These are phyloP conservation scores for Julus scandinavius DNA, from an alignment of 2,888 invertebrate genomes.

Conservation along the genomic window DNA sequence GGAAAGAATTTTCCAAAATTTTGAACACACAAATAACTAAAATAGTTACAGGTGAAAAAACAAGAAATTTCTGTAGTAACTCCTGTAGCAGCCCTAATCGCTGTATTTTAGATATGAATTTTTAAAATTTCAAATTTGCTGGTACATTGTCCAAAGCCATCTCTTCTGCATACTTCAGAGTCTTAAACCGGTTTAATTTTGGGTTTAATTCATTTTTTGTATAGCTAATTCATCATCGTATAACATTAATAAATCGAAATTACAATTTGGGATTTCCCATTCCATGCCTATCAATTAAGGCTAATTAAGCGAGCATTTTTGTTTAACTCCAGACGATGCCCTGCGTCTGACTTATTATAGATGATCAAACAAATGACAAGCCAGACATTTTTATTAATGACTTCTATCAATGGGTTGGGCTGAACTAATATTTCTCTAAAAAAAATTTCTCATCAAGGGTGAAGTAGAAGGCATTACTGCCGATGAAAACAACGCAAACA, in stretches of 20 bases:
- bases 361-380: neutral
- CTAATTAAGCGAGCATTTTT: neutral
- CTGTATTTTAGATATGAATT: too few relatives aligned
- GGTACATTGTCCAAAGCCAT: too few relatives aligned
- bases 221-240: neutral
- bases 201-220: too few relatives aligned
- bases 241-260: constrained; percentile 2
- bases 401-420: neutral
- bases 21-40: too few relatives aligned
- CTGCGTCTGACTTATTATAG: neutral
- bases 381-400: constrained; percentile 12
- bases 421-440: neutral
- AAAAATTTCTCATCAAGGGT: neutral
- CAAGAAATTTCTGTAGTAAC: too few relatives aligned
- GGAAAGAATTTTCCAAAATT: too few relatives aligned
- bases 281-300: neutral
- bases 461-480: neutral
- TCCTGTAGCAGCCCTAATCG: too few relatives aligned
- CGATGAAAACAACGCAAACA: neutral
- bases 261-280: neutral
- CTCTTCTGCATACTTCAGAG: too few relatives aligned
- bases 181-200: too few relatives aligned
- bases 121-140: too few relatives aligned
- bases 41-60: too few relatives aligned
- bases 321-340: neutral